Conservation (phyloP, 2,797 vertebrate genomes). For the Enteromius anoplus region DNA sequence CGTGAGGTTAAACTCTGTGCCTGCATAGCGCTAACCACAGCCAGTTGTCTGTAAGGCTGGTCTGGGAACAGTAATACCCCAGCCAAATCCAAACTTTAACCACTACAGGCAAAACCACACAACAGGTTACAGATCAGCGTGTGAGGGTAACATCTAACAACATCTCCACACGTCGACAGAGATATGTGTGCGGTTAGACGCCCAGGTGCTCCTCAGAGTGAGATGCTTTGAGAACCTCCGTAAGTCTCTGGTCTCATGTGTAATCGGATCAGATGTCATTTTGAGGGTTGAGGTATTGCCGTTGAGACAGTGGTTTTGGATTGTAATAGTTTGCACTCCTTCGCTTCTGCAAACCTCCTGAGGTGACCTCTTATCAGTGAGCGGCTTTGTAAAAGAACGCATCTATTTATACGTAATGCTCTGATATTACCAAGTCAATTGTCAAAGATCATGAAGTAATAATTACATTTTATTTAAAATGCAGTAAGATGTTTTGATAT, state of each 20-base stretch:
- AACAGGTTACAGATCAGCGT: conserved; percentile 52
- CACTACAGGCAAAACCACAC: conserved; percentile 31
- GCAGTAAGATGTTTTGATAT: not conserved
- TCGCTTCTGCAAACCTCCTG: not conserved
- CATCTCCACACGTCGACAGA: conserved; percentile 41
- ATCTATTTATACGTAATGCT: conserved; percentile 5
- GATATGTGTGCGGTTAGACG: conserved; percentile 55
- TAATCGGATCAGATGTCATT: conserved; percentile 67
- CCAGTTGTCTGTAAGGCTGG: conserved; percentile 47
- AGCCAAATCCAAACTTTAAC: conserved; percentile 20
- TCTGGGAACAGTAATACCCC: conserved; percentile 30
- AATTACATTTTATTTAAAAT: not conserved
- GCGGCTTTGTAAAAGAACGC: not conserved
- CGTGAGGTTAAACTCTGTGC: conserved; percentile 74
- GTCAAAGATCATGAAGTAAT: conserved; percentile 11
- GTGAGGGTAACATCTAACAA: conserved; percentile 16
- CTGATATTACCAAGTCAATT: not conserved
- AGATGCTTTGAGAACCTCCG: conserved; percentile 75
- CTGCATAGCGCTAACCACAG: conserved; percentile 54
- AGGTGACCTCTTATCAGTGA: conserved; percentile 40
- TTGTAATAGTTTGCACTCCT: conserved; percentile 34
- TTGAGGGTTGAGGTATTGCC: conserved; percentile 51
- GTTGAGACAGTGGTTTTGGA: conserved; percentile 55
- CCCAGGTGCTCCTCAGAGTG: conserved; percentile 57
- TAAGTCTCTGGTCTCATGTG: conserved; percentile 75